A percentile compares a stretch with the other conserved stretches of the same genome.
phyloP scores from a whole-genome alignment of 2,797 vertebrate genomes.

The Jordanella pulchra region DNA sequence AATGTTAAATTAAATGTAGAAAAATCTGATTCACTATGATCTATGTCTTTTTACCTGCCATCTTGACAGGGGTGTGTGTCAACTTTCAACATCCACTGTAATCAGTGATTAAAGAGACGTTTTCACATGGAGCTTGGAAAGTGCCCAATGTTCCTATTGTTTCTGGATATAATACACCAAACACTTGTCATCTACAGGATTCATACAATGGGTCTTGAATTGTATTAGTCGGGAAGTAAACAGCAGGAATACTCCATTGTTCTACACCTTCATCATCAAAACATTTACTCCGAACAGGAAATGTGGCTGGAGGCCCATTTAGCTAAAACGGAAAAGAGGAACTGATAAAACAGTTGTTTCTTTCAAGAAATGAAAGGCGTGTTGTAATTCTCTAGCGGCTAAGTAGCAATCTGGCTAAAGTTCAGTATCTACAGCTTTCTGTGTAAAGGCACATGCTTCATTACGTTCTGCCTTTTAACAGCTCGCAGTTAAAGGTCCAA shows the following conservation, averaged over 20 bases:
- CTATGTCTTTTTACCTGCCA: background rate
- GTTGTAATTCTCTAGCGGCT: conserved; percentile 28
- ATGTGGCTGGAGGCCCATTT: conserved; percentile 50
- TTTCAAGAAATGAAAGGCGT: conserved; percentile 51
- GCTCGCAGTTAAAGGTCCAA: conserved; percentile 39
- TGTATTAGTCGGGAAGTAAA: conserved; percentile 54
- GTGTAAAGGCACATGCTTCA: conserved; percentile 47
- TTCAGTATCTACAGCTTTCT: conserved; percentile 35
- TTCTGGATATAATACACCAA: conserved; percentile 36
- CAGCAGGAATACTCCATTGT: conserved; percentile 56
- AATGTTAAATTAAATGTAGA: background rate
- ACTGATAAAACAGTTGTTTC: conserved; percentile 41
- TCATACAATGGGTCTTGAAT: conserved; percentile 23
- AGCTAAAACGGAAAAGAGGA: conserved; percentile 38
- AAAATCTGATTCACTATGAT: background rate
- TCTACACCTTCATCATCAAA: conserved; percentile 46
- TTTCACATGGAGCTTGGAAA: conserved; percentile 17
- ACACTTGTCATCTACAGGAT: conserved; percentile 11
- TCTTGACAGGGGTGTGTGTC: background rate
- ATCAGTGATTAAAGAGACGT: conserved; percentile 12
- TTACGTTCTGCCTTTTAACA: conserved; percentile 37
- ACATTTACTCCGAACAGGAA: conserved; percentile 65
- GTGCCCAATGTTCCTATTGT: conserved; percentile 28
- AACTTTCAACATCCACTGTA: background rate
- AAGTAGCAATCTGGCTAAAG: conserved; percentile 29